Conservation (phyloP, 2,888 invertebrate species). For the Plebejus argus region DNA sequence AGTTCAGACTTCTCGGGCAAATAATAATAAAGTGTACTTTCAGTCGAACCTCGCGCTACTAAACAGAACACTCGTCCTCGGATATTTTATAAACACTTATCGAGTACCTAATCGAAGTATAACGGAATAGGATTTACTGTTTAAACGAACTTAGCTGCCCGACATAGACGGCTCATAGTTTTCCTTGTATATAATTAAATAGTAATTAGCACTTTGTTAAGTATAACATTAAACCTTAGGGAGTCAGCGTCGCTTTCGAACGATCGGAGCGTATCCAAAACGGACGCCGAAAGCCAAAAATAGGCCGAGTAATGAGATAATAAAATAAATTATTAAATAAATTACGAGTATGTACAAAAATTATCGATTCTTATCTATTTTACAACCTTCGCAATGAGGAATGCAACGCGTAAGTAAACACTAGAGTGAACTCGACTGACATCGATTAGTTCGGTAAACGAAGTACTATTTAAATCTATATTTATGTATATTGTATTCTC, state of each 20-base stretch:
- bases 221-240: conserved; percentile 33
- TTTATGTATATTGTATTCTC: conserved; percentile 69
- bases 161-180: conserved; percentile 56
- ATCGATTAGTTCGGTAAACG: conserved; percentile 66
- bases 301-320: conserved; percentile 70
- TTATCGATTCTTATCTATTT: conserved; percentile 61
- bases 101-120: conserved; percentile 43
- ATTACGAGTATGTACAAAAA: conserved; percentile 67
- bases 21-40: conserved; percentile 51
- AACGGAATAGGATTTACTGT: conserved; percentile 39
- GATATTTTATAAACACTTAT: conserved; percentile 43
- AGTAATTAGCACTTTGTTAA: conserved; percentile 26
- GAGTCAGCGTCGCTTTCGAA: conserved; percentile 39
- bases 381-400: conserved; percentile 72
- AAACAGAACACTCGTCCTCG: conserved; percentile 43
- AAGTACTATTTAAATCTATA: conserved; percentile 69
- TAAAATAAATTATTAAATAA: conserved; percentile 55
- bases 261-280: conserved; percentile 35
- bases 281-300: conserved; percentile 53
- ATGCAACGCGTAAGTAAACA: conserved; percentile 66
- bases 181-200: conserved; percentile 29
- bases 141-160: conserved; percentile 64
- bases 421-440: conserved; percentile 66
- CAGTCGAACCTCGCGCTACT: conserved; percentile 62
- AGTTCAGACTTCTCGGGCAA: conserved; percentile 65